Base-by-base conservation (phyloP, 2,113 vertebrate genomes). In the Bubalus kerabau region DNA sequence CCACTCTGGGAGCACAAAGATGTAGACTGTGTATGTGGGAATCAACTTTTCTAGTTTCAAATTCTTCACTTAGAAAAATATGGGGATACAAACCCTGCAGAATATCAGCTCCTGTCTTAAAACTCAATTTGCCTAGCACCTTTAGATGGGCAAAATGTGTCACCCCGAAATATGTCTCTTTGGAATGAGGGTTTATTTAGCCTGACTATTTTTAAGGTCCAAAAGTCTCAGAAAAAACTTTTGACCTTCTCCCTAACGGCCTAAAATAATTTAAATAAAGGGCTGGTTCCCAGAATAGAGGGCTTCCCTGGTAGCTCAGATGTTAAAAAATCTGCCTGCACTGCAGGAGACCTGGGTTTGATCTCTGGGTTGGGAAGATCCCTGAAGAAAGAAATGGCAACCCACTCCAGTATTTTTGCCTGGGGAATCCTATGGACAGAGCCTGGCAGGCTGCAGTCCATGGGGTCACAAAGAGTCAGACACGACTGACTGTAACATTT, bases 401-500 rank as follows among this genome's bases (percentile, higher is more conserved):
- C n/a, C 19, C n/a, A 71, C 4, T 71, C n/a, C n/a, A 71, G 19
- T 23, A 71, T 23, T 36, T 40, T 71, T 71, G 67, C 67, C n/a
- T 71, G 67, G 19, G 36, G 67, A 71, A 36, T 71, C 10, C 67
- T 19, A 12, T 23, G n/a, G 19, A 40, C 19, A 40, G n/a, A 71
- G 1, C n/a, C 67, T 40, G n/a, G n/a, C n/a, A 36, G n/a, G 67
- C 17, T 71, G 23, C 19, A 71, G 19, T 23, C n/a, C 19, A 40
- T 40, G 67, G 67, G n/a, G 19, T 71, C 67, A 40, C n/a, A 71
- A 71, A 40, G n/a, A 36, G 67, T 40, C 0, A 1, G 5, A 40
- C 19, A 71, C 0, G 16, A 71, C 19, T 12, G 67, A 40, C 10
- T 0, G 4, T 23, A 36, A 6, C 64, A 21, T 36, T 71, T 21